Base-by-base conservation (phyloP, 2,797 vertebrate genomes). In the Amazonetta brasiliensis region DNA sequence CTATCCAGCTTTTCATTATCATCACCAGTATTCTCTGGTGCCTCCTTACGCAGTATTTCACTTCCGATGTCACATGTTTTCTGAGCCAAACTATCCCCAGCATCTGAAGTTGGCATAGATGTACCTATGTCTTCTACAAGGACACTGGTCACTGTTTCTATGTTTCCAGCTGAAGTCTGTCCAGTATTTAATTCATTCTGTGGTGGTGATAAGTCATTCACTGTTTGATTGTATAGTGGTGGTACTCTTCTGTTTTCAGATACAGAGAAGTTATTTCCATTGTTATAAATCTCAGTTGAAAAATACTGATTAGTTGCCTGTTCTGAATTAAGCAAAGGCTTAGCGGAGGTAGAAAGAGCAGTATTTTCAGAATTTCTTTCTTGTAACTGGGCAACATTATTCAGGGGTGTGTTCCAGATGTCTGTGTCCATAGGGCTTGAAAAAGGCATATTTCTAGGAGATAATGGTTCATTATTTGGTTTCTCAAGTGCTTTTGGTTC, bases 81-180 rank as follows among this genome's bases (percentile, higher is more conserved):
- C 91, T 97, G 87, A 71, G 95, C 94, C 83, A 97, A 79, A 91
- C 80, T 79, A 6, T 95, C 97, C 16, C 93, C 95, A 71, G 84
- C 81, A 39, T 97, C 97, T 3, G 95, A 97, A 90, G 94, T 91
- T 12, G 96, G 93, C 0, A 26, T 79, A 8, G 95, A 95, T 35
- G 76, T 94, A 64, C 91, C 95, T 4, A 85, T 95, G 55, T 96
- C 97, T 93, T 97, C 97, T 58, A 87, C 37, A 76, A 94, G 82
- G 77, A 94, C 84, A 69, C 37, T 86, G 68, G 48, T 95, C 87
- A 83, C 90, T 19, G 77, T 6, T 76, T 93, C 95, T 6, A 75
- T 20, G 8, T 19, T 90, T 3, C 90, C 64, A 81, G 83, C 77
- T 8, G 23, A 39, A 28, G 6, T 52, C 33, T 88, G 84, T 37